Evolutionary conservation across 2,888 invertebrate species (phyloP).

Genomic region (Amiota minor): DNA sequence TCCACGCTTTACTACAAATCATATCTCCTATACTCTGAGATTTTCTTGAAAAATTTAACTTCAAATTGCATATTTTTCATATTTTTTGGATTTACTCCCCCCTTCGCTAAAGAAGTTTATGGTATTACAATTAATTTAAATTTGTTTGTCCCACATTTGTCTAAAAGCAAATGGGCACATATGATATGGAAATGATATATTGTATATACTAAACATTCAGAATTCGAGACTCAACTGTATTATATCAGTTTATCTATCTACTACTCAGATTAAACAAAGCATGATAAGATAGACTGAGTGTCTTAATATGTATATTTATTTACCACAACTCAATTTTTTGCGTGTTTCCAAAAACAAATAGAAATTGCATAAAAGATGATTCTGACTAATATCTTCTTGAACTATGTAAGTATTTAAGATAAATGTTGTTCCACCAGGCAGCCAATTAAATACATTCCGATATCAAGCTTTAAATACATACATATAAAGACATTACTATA

Average conservation of each 20-base stretch:
- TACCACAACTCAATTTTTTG: background rate
- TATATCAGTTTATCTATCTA: background rate
- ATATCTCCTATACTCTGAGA: no score
- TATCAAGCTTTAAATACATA: slow-evolving; percentile 23
- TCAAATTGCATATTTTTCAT: no score
- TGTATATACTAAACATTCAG: no score
- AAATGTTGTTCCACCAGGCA: background rate
- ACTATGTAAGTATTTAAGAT: background rate
- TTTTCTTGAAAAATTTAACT: no score
- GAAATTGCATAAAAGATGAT: slow-evolving; percentile 19
- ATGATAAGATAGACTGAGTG: slow-evolving; percentile 9
- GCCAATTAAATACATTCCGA: slow-evolving; percentile 15
- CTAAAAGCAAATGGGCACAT: no score
- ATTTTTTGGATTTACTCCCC: no score
- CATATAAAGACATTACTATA: background rate
- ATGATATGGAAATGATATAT: no score
- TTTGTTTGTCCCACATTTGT: no score
- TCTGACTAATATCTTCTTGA: background rate
- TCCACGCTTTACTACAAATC: no score
- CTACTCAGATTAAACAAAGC: background rate
- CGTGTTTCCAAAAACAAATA: slow-evolving; percentile 15
- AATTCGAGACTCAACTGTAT: no score
- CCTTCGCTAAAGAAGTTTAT: no score
- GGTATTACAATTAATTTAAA: no score
- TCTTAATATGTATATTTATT: slow-evolving; percentile 21